Conservation (phyloP, 2,888 invertebrate species). For the Saturnia japonica region DNA sequence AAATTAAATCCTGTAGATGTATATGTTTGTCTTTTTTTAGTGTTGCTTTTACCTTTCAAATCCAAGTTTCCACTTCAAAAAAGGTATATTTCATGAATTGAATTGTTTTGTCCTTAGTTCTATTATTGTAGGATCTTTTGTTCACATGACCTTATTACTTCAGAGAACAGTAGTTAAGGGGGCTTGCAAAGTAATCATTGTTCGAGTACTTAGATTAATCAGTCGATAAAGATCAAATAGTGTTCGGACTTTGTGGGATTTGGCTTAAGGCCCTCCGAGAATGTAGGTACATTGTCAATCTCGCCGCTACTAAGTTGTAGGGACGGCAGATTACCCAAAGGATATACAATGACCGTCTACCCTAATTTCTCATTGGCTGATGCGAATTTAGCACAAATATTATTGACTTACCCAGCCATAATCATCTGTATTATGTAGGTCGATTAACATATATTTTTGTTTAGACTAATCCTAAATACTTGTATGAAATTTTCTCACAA, state of each 20-base stretch:
- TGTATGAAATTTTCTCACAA: background rate
- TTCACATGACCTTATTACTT: slow-evolving; percentile 7
- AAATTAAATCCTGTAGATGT: too few species aligned
- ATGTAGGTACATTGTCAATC: slow-evolving; percentile 1
- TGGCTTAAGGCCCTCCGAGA: background rate
- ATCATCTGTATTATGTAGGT: background rate
- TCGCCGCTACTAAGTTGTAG: background rate
- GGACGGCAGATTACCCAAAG: slow-evolving; percentile 14
- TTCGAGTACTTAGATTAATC: slow-evolving; percentile 20
- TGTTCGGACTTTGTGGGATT: slow-evolving; percentile 11
- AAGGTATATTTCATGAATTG: background rate
- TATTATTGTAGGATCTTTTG: background rate
- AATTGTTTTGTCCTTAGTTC: background rate
- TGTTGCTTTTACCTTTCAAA: too few species aligned
- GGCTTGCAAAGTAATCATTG: slow-evolving; percentile 15
- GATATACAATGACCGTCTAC: slow-evolving; percentile 13
- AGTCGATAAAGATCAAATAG: slow-evolving; percentile 23
- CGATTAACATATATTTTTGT: background rate
- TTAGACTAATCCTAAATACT: background rate
- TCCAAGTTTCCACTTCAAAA: too few species aligned
- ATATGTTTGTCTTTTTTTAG: too few species aligned
- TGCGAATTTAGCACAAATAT: slow-evolving; percentile 10
- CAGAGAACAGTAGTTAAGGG: background rate
- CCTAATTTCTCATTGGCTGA: slow-evolving; percentile 8
- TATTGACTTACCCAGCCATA: background rate